Base-by-base conservation (phyloP, 2,888 invertebrate genomes). In the Apotomis turbidana region DNA sequence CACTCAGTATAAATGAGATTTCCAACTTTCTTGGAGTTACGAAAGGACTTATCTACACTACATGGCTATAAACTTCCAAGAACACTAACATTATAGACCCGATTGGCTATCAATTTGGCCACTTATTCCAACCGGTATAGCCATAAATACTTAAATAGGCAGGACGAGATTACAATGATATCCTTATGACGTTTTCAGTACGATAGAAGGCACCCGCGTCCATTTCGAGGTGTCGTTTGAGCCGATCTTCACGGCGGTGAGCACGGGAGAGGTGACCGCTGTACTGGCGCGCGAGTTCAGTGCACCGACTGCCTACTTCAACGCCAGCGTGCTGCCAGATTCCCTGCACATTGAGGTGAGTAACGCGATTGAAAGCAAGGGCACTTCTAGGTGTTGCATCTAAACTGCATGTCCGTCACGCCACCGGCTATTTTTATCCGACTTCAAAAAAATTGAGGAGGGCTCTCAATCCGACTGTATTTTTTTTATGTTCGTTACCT, bases 201-300 rank as follows among this genome's bases (percentile, higher is more conserved):
- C 83, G 41, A 84, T 85, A 54, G 95, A 95, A 71, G 96, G 97
- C 74, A 93, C 97, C 68, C 95, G 96, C 62, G 96, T 98, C 0
- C 97, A 97, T 84, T 98, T 98, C 85, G 97, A 97, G 83, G 94
- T 98, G 68, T 96, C 96, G 69, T 97, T 98, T 81, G 97, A 98
- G 89, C 97, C 97, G 0, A 95, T 96, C 74, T 94, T 95, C 78
- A 95, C 95, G 12, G 91, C 95, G 1, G 95, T 97, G 41, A 94
- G 94, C 73, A 95, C 95, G 0, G 89, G 93, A 0, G 96, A 97
- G 78, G 94, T 97, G 13, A 88, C 94, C 68, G 94, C 95, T 0
- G 95, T 97, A 27, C 89, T 97, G 66, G 87, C 94, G 12, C 94
- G 95, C 12, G 97, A 97, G 81, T 94, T 97, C 41, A 75, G 76